Percentiles rank a stretch among this genome's conserved stretches.
Evolutionary conservation across 2,113 vertebrate genomes (phyloP).

Genomic region (Hoplias malabaricus): DNA sequence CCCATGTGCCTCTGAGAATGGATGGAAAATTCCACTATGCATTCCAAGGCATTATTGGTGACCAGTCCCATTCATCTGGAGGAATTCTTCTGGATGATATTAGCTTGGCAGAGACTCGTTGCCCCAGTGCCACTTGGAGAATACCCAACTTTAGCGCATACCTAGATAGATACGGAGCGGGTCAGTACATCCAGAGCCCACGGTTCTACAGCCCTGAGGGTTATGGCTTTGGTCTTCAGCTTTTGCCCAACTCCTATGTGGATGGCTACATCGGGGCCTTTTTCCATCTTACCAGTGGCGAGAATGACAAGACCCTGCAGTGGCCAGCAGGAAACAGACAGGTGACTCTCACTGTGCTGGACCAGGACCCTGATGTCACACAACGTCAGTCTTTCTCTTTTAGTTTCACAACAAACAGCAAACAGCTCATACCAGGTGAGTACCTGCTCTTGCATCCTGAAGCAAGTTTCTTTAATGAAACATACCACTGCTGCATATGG

Average conservation of each 20-base stretch:
- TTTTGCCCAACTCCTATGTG: slow-evolving; percentile 19
- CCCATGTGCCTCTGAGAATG: slow-evolving; percentile 76
- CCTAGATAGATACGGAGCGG: slow-evolving; percentile 7
- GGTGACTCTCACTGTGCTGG: slow-evolving; percentile 70
- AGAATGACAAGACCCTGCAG: slow-evolving; percentile 72
- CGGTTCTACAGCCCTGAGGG: slow-evolving; percentile 44
- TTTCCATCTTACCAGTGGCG: slow-evolving; percentile 78
- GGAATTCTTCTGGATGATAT: slow-evolving; percentile 21
- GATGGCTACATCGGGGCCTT: slow-evolving; percentile 55
- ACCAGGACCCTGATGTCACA: slow-evolving; percentile 71
- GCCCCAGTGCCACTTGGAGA: slow-evolving; percentile 20
- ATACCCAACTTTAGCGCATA: slow-evolving; percentile 37
- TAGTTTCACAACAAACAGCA: slow-evolving; percentile 70
- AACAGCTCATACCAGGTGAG: slow-evolving; percentile 51
- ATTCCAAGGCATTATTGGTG: slow-evolving; percentile 81
- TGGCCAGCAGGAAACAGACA: slow-evolving; percentile 79
- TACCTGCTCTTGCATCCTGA: not conserved
- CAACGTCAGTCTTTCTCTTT: slow-evolving; percentile 74
- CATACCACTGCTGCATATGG: not conserved
- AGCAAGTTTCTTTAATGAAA: not conserved
- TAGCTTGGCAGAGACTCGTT: slow-evolving; percentile 45
- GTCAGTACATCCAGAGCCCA: slow-evolving; percentile 27
- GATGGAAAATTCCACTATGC: slow-evolving; percentile 84
- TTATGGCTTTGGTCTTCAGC: slow-evolving; percentile 34
- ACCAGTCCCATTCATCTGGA: slow-evolving; percentile 60